Evolutionary conservation across 1,140 invertebrate genomes (phyloP).

Genomic region (Aphelenchoides avenae): DNA sequence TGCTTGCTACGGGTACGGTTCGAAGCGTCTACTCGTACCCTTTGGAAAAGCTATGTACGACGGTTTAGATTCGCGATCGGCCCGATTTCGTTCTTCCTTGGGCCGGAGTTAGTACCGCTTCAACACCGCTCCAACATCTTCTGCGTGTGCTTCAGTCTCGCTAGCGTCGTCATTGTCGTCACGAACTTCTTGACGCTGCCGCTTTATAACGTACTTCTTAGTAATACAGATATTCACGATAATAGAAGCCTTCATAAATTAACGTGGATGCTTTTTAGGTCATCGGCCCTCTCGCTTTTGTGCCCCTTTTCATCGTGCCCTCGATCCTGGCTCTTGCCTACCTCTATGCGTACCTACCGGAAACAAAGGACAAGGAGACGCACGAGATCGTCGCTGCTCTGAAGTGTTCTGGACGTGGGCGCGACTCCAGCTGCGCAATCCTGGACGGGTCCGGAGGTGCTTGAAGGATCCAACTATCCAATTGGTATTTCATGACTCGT

Average conservation of each 20-base stretch:
- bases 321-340: constrained; percentile 34
- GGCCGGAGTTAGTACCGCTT: constrained; percentile 49
- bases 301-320: constrained; percentile 48
- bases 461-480: too few relatives aligned
- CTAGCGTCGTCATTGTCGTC: constrained; percentile 47
- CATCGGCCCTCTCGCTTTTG: constrained; percentile 46
- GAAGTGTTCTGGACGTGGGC: constrained; percentile 1
- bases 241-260: constrained; percentile 17
- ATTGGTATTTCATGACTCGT: too few relatives aligned
- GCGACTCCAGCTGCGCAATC: too few relatives aligned
- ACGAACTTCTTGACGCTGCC: constrained; percentile 53
- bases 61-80: constrained; percentile 50
- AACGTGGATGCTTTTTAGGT: constrained; percentile 29
- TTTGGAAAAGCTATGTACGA: too few relatives aligned
- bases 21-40: too few relatives aligned
- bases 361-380: constrained; percentile 40
- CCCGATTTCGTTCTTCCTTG: constrained; percentile 55
- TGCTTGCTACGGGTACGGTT: constrained; percentile 37
- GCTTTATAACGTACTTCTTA: constrained; percentile 35
- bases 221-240: constrained; percentile 4
- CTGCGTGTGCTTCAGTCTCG: constrained; percentile 50
- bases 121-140: constrained; percentile 52
- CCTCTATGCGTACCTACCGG: constrained; percentile 43
- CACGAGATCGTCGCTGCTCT: constrained; percentile 38
- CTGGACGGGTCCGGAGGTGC: too few relatives aligned